Percentiles rank a stretch among this genome's conserved stretches.
Evolutionary conservation across 1,140 invertebrate genomes (phyloP).

Genomic region (Aplysia californica): DNA sequence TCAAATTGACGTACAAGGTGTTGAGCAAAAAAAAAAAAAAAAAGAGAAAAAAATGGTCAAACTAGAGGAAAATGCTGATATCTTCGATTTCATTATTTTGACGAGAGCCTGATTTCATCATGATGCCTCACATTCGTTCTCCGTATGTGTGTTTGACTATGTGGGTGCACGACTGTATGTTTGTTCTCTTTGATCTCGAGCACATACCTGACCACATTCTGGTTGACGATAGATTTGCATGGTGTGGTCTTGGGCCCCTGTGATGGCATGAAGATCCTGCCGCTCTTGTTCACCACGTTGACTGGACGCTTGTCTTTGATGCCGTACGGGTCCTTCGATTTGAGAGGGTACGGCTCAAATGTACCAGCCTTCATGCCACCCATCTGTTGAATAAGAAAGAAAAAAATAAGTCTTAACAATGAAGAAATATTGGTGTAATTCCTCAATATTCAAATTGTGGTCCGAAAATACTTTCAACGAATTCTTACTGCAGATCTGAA

Average conservation of each 20-base stretch:
- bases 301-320: conserved; percentile 48
- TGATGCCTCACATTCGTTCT: too few species aligned
- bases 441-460: neutral
- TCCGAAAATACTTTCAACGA: neutral
- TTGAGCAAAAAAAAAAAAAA: too few species aligned
- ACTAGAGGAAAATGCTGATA: too few species aligned
- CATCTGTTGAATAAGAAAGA: conserved; percentile 43
- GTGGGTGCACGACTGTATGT: too few species aligned
- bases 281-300: conserved; percentile 64
- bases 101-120: too few species aligned
- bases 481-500: neutral
- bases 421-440: neutral
- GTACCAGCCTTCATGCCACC: conserved; percentile 65
- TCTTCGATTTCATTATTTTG: too few species aligned
- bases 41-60: too few species aligned
- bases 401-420: neutral
- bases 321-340: conserved; percentile 62
- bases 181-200: too few species aligned
- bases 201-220: conserved; percentile 65
- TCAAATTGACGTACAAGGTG: too few species aligned
- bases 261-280: conserved; percentile 64
- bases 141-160: too few species aligned
- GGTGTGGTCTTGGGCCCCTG: conserved; percentile 64
- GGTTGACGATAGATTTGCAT: conserved; percentile 61
- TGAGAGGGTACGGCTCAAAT: conserved; percentile 66